Evolutionary conservation across 2,113 vertebrate species (phyloP).

Genomic region (Aphyosemion australe): DNA sequence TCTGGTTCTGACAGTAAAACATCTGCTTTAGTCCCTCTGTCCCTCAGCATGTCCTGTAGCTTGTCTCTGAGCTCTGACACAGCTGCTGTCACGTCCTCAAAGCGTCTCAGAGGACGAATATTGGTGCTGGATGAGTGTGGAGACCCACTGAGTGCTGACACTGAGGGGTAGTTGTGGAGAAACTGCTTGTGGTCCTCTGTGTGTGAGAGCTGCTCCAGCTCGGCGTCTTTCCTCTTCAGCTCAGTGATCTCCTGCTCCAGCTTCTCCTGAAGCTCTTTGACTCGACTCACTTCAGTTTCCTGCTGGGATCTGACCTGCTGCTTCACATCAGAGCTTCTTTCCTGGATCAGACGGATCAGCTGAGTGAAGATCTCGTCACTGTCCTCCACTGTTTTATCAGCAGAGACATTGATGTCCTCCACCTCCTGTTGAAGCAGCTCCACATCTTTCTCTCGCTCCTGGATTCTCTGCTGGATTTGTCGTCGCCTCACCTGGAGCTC

Average conservation of each 20-base stretch:
- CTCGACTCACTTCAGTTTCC: slow-evolving; percentile 12
- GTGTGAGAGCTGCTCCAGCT: slow-evolving; percentile 5
- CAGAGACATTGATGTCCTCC: slow-evolving; percentile 1
- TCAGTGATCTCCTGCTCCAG: slow-evolving; percentile 10
- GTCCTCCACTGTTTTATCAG: slow-evolving; percentile 25
- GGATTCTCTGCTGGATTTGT: slow-evolving; percentile 5
- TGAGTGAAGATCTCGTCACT: slow-evolving; percentile 12
- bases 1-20: background rate
- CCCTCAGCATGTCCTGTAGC: background rate
- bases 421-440: slow-evolving; percentile 9
- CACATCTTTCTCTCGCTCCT: background rate
- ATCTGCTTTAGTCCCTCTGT: background rate
- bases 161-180: slow-evolving; percentile 1
- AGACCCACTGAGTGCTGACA: slow-evolving; percentile 7
- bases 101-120: background rate
- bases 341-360: slow-evolving; percentile 1
- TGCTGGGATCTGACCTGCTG: slow-evolving; percentile 19
- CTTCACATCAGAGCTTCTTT: slow-evolving; percentile 8
- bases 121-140: slow-evolving; percentile 2
- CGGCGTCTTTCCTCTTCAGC: slow-evolving; percentile 6
- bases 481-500: background rate
- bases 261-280: slow-evolving; percentile 6
- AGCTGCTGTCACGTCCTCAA: slow-evolving; percentile 7
- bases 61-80: background rate
- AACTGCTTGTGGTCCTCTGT: slow-evolving; percentile 12